Conservation (phyloP, 1,140 invertebrate genomes). For the Trichoplusia ni region DNA sequence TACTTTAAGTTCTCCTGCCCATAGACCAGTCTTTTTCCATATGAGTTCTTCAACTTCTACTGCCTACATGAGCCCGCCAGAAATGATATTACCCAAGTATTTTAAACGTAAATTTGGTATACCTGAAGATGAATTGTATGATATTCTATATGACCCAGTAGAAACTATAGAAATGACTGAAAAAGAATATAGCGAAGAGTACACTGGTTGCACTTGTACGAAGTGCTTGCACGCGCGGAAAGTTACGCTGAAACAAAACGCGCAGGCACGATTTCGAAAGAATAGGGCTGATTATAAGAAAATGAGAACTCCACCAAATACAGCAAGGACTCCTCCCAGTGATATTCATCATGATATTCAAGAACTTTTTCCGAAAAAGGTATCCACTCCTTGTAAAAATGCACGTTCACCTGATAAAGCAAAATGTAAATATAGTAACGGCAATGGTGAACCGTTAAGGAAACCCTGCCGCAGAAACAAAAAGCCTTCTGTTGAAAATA, state of each 20-base stretch:
- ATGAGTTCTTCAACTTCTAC: conserved; percentile 79
- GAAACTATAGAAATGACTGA: not conserved
- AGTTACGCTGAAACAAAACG: conserved; percentile 1
- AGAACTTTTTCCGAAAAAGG: not conserved
- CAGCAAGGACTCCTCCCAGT: conserved; percentile 21
- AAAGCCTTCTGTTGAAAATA: not conserved
- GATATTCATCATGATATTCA: not conserved
- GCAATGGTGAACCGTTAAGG: not conserved
- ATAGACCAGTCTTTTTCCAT: conserved; percentile 61
- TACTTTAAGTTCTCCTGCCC: conserved; percentile 54
- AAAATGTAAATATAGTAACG: conserved; percentile 3
- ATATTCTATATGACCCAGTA: conserved; percentile 37
- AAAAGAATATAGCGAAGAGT: conserved; percentile 31
- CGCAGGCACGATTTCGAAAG: not conserved
- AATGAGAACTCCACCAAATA: conserved; percentile 48
- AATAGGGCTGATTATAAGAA: conserved; percentile 2
- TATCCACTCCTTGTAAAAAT: not conserved
- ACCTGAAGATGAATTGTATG: conserved; percentile 42
- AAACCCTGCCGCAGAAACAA: conserved; percentile 13
- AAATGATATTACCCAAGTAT: conserved; percentile 65
- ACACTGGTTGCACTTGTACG: conserved; percentile 25
- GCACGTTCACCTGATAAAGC: not conserved
- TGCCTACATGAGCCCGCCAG: conserved; percentile 78
- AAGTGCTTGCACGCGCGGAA: conserved; percentile 21
- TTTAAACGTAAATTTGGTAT: conserved; percentile 48